Evolutionary conservation across 2,113 vertebrate genomes (phyloP).

Genomic region (Amia ocellicauda): DNA sequence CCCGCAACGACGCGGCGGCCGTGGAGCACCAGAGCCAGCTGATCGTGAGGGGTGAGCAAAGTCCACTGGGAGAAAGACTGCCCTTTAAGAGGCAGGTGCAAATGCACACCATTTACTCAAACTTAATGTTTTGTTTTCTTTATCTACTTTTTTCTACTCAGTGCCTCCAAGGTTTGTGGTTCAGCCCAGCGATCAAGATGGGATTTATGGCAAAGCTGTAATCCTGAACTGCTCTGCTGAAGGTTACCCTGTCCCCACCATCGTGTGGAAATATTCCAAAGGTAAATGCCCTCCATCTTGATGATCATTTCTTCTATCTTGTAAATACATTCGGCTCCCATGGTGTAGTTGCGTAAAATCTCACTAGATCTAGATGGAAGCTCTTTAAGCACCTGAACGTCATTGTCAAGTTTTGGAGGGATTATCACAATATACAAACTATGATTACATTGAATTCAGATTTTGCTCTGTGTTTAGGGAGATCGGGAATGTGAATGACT

Average conservation of each 20-base stretch:
- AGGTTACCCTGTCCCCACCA: conserved; percentile 93
- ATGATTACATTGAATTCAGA: no score
- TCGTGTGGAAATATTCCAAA: conserved; percentile 98
- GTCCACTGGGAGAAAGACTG: no score
- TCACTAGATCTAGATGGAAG: no score
- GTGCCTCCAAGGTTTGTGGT: conserved; percentile 97
- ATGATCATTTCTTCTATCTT: no score
- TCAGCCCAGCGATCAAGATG: conserved; percentile 93
- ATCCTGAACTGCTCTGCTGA: conserved; percentile 96
- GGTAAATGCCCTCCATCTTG: conserved; percentile 59
- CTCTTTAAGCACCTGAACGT: no score
- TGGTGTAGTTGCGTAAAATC: no score
- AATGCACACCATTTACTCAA: not conserved
- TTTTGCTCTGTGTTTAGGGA: no score
- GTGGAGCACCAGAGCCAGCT: conserved; percentile 96
- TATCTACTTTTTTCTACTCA: conserved; percentile 47
- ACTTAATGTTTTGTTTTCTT: not conserved
- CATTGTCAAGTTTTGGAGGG: no score
- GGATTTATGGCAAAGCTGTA: conserved; percentile 94
- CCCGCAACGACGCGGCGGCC: conserved; percentile 89
- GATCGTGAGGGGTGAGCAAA: conserved; percentile 90
- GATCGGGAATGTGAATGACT: no score
- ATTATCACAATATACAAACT: no score
- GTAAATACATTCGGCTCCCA: no score
- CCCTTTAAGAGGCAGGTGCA: not conserved